A percentile compares a stretch with the other conserved stretches of the same genome.
Conservation (phyloP, 1,140 invertebrate species). For the Caenorhabditis brenneri region DNA sequence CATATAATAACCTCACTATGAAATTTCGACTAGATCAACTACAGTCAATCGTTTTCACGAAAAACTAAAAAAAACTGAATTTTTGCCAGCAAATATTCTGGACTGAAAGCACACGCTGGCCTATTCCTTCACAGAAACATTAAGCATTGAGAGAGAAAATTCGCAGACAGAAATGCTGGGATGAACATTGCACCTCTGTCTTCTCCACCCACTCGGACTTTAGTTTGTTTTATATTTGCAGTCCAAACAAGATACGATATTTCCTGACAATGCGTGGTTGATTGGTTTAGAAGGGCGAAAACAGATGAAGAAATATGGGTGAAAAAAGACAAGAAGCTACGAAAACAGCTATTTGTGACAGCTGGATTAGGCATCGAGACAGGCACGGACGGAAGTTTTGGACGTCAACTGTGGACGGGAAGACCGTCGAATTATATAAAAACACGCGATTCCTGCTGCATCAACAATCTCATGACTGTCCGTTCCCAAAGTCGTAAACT, state of each 20-base stretch:
- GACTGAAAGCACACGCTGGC: background rate
- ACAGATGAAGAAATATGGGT: background rate
- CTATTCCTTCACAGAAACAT: background rate
- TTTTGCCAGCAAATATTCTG: background rate
- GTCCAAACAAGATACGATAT: slow-evolving; percentile 1
- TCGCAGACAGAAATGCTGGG: background rate
- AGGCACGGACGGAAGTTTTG: slow-evolving; percentile 27
- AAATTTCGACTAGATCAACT: no score
- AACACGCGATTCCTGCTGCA: background rate
- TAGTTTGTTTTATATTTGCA: slow-evolving; percentile 4
- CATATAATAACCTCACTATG: no score
- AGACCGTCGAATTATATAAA: slow-evolving; percentile 32
- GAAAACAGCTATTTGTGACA: slow-evolving; percentile 41
- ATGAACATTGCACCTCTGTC: slow-evolving; percentile 24
- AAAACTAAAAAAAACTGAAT: background rate
- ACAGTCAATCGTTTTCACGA: no score
- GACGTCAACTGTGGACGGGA: background rate
- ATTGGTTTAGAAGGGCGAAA: background rate
- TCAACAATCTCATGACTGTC: slow-evolving; percentile 21
- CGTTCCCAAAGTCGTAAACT: background rate
- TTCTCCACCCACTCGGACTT: background rate
- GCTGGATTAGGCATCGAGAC: slow-evolving; percentile 33
- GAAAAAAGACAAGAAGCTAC: background rate
- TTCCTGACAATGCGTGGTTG: background rate
- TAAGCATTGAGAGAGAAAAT: background rate